phyloP scores from a whole-genome alignment of 2,888 invertebrate species.

The Acrobasis consociella region DNA sequence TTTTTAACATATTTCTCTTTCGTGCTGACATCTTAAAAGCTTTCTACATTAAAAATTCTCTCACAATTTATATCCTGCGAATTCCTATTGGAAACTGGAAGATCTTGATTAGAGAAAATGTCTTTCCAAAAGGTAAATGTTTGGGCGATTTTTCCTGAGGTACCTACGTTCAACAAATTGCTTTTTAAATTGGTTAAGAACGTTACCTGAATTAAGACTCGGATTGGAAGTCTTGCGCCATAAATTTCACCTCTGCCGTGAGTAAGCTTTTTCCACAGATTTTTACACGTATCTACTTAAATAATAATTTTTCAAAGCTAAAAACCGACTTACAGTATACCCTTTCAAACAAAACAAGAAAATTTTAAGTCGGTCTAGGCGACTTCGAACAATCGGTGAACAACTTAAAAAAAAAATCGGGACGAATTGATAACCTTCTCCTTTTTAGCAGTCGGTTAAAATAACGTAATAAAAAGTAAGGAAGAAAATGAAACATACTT shows the following conservation, averaged over 20 bases:
- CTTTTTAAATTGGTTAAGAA: slow-evolving; percentile 24
- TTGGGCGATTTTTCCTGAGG: background rate
- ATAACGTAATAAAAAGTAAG: no score
- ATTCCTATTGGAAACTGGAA: background rate
- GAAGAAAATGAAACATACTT: no score
- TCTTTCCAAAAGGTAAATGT: slow-evolving; percentile 1
- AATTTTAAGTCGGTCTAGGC: no score
- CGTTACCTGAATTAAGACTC: slow-evolving; percentile 4
- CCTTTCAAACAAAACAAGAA: no score
- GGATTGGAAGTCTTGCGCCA: background rate
- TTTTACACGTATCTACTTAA: background rate
- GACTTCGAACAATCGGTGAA: no score
- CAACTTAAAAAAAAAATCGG: no score
- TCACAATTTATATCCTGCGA: background rate
- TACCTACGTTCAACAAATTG: slow-evolving; percentile 20
- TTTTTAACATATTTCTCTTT: background rate
- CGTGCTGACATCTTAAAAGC: background rate
- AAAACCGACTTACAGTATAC: no score
- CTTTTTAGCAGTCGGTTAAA: no score
- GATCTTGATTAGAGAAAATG: background rate
- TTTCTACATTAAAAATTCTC: background rate
- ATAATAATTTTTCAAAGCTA: no score
- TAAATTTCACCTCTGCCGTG: background rate
- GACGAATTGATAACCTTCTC: no score
- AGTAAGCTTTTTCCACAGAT: background rate